A percentile compares a stretch with the other conserved stretches of the same genome.
Evolutionary conservation across 1,140 invertebrate species (phyloP).

Genomic region (Aporrectodea caliginosa): DNA sequence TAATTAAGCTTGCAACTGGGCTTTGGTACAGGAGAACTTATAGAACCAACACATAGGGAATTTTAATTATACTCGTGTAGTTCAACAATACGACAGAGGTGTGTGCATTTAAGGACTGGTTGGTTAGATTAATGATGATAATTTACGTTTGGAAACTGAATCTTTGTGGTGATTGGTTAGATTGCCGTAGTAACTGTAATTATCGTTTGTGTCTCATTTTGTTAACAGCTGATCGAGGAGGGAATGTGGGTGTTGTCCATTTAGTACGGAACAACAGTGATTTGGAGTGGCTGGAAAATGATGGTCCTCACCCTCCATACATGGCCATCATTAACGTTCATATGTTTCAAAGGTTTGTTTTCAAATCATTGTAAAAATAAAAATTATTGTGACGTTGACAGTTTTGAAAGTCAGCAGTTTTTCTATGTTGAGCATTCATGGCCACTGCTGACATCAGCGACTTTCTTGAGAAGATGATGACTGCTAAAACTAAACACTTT

Average conservation of each 20-base stretch:
- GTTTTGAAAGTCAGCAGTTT: too few species aligned
- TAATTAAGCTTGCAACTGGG: too few species aligned
- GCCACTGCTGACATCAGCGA: too few species aligned
- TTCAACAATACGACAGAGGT: not conserved
- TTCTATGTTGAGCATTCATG: too few species aligned
- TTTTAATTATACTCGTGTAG: not conserved
- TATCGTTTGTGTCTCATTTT: conserved; percentile 19
- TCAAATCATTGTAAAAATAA: too few species aligned
- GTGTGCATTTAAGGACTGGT: not conserved
- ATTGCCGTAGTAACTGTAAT: too few species aligned
- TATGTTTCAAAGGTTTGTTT: conserved; percentile 55
- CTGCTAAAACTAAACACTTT: too few species aligned
- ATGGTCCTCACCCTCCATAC: conserved; percentile 60
- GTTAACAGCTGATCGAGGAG: conserved; percentile 52
- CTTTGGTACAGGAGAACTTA: too few species aligned
- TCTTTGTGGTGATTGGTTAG: too few species aligned
- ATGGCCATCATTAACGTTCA: conserved; percentile 46
- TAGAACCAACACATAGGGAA: too few species aligned
- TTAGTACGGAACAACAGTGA: conserved; percentile 64
- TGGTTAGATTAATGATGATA: not conserved
- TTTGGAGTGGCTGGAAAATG: conserved; percentile 68
- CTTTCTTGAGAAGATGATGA: too few species aligned
- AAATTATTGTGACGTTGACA: too few species aligned
- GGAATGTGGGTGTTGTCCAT: conserved; percentile 80
- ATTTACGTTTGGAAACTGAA: not conserved